Conservation (phyloP, 2,888 invertebrate species). For the Limnephilus marmoratus region DNA sequence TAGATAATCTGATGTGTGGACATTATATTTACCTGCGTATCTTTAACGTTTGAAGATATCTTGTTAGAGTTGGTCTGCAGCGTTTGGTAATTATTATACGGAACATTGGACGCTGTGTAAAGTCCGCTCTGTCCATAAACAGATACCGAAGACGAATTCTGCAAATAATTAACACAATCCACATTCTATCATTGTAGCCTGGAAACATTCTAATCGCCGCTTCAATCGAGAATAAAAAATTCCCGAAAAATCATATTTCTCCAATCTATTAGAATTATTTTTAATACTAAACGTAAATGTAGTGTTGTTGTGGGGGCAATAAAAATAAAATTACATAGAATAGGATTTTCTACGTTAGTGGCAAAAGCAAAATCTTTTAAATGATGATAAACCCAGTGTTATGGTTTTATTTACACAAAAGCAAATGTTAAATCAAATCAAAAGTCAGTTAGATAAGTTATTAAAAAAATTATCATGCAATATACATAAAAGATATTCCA, state of each 20-base stretch:
- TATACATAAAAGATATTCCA: too few relatives aligned
- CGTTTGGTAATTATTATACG: slow-evolving; percentile 65
- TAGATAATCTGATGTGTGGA: neutral
- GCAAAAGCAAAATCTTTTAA: neutral
- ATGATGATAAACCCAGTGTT: neutral
- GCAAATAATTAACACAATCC: slow-evolving; percentile 64
- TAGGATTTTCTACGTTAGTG: neutral
- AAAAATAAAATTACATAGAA: neutral
- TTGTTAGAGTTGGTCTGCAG: slow-evolving; percentile 64
- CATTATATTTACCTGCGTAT: slow-evolving; percentile 60
- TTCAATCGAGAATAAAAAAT: neutral
- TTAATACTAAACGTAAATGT: neutral
- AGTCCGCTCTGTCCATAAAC: slow-evolving; percentile 74
- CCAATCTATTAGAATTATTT: neutral
- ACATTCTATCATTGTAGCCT: neutral
- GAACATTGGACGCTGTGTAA: slow-evolving; percentile 71
- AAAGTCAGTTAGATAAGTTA: neutral
- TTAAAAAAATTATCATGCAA: too few relatives aligned
- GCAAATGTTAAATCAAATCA: neutral
- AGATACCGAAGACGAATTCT: slow-evolving; percentile 74
- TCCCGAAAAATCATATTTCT: neutral
- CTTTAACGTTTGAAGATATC: slow-evolving; percentile 65
- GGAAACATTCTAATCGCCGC: neutral
- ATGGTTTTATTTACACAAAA: neutral
- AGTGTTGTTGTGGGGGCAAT: neutral